Base-by-base conservation (phyloP, 35 echinoderm and acorn worm species). In the Ophiothrix spiculata region DNA sequence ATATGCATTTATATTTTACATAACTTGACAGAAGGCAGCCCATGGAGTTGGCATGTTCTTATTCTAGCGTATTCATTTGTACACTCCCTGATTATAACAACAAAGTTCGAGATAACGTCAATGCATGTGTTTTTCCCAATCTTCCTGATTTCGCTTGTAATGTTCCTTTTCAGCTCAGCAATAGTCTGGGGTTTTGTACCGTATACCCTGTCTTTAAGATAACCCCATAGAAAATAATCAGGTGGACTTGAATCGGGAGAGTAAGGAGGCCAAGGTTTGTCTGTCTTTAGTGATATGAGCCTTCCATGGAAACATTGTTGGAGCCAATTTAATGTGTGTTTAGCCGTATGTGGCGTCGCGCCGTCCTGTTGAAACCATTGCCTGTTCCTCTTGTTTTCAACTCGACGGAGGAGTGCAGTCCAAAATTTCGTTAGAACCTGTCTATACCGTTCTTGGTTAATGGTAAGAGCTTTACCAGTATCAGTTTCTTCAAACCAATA, bases 301-400 rank as follows among this genome's bases (percentile, higher is more conserved):
- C 31, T 36, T 13, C 32, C 76, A 36, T 78, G 34, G 25, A 78
- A 78, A 78, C 38, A 34, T 78, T 78, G 11, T 36, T 78, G 4
- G 32, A 78, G 76, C 33, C 33, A 78, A 34, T 39, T 1, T 6
- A 36, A 15, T 35, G 76, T 78, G 16, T 35, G 3, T 39, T 39
- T 78, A 6, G 32, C 76, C 25, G 76, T 78, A 35, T 78, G 76
- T 15, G 76, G 76, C 13, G 76, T 36, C 25, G 76, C 76, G 1
- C 76, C 76, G 38, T 78, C 76, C 76, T 78, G 76, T 39, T 78
- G 76, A 39, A 78, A 78, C 76, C 76, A 78, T n/a, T 78, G 76
- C 12, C 17, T n/a, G n/a, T n/a, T n/a, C n/a, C 6, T 78, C 76
- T 35, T 11, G 3, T 35, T n/a, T 35, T 36, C 34, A 78, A 37